Base-by-base conservation (phyloP, 2,797 vertebrate genomes). In the Gallirallus australis region DNA sequence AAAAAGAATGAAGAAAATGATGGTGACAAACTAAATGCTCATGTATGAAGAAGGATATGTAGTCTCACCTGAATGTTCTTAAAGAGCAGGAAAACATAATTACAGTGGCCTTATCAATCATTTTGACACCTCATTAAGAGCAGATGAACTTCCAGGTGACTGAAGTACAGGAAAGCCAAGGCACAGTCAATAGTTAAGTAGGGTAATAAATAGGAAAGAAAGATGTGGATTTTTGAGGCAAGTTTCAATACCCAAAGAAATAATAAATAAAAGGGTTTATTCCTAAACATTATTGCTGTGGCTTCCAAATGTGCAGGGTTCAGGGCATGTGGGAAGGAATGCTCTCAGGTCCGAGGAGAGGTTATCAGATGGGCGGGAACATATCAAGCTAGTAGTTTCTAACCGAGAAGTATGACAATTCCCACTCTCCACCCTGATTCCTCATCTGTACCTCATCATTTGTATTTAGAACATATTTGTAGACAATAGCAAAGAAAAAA, bases 81-180 rank as follows among this genome's bases (percentile, higher is more conserved):
- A 94, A 96, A 94, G 83, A 91, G 59, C 53, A 88, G 52, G 24
- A 63, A 93, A 54, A 87, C 65, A 87, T 82, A 88, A 86, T 94
- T 79, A 86, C 71, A 61, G 48, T 87, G 53, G 19, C 40, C 15
- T 88, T 92, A 96, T 93, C 89, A 89, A 94, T 96, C 79, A 95
- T 97, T 96, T 86, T 97, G 90, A 89, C 91, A 96, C 68, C 13
- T 95, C 77, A 95, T 94, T 91, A 94, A 92, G 33, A 94, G 45
- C 35, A 96, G 60, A 82, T 92, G 77, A 96, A 84, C 86, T 91
- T 82, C 83, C 78, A 92, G 56, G 71, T 85, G 86, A 85, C 71
- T 95, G 93, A 95, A 97, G 95, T 91, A 93, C 87, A 90, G 75
- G 31, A 90, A 31, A 86, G 59, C 40, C 90, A 87, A 84, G 52